Evolutionary conservation across 2,113 vertebrate species (phyloP), one percentile per base, ranked within the genome.

Genomic region (Aviceda subcristata): DNA sequence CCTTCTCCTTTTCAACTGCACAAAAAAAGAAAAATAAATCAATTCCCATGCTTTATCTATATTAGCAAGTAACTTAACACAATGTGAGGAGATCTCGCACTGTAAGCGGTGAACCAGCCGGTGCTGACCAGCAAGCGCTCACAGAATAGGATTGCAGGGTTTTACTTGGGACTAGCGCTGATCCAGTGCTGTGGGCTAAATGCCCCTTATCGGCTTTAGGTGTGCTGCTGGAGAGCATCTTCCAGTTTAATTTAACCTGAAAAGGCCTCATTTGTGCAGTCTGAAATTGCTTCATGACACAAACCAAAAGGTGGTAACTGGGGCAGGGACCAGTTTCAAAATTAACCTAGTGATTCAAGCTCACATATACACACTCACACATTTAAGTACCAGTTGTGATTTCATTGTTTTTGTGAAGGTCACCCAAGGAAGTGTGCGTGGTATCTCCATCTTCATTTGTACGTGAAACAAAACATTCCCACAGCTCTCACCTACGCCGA

Each of bases 391-490:
- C 12, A 43, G 32, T 0, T 46, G 30, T 3, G 5, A 16, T n/a
- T 29, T 7, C 23, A 17, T 8, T 4, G 23, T 41, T 20, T 39
- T 56, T n/a, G 14, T 38, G 26, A 50, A 55, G 16, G 14, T 67
- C 78, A 71, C 15, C 15, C 21, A 32, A 73, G 20, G 59, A 68
- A 68, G n/a, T 0, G 1, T 7, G 4, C 7, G 4, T 4, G 6
- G 3, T 16, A 36, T 16, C 26, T 46, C 29, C 26, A 67, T 6
- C 21, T 66, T 43, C 41, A 48, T 34, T 60, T 62, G 11, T 17
- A 19, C 8, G 10, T 57, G 73, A 74, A 92, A 38, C 15, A 23
- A 83, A 59, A 55, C 5, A 48, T 17, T 15, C 39, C 66, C 38
- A 38, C 20, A 60, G 59, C 17, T 83, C 29, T 46, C 38, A 50